A percentile compares a stretch with the other conserved stretches of the same genome.
phyloP scores from a whole-genome alignment of 2,888 invertebrate species.

The Patella pellucida region DNA sequence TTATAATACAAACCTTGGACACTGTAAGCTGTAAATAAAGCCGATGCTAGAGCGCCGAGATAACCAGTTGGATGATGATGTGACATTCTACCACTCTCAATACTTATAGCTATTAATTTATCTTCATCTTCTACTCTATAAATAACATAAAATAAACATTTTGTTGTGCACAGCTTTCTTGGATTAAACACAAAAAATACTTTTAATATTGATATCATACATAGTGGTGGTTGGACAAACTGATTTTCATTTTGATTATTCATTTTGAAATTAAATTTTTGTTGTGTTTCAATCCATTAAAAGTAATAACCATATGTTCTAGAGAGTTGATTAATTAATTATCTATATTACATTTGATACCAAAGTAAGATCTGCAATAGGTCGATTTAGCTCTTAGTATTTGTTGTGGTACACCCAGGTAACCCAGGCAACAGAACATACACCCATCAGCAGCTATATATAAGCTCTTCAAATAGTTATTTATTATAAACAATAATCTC shows the following conservation, averaged over 20 bases:
- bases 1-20: slow-evolving; percentile 52
- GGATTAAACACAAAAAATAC: not conserved
- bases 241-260: not conserved
- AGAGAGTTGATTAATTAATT: too few species aligned
- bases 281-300: too few species aligned
- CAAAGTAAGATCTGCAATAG: too few species aligned
- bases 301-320: too few species aligned
- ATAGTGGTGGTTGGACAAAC: not conserved
- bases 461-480: too few species aligned
- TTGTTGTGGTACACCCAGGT: too few species aligned
- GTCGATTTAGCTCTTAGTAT: too few species aligned
- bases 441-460: too few species aligned
- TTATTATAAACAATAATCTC: too few species aligned
- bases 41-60: slow-evolving; percentile 64
- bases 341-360: too few species aligned
- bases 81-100: slow-evolving; percentile 69
- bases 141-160: not conserved
- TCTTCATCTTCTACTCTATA: slow-evolving; percentile 50
- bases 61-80: slow-evolving; percentile 69
- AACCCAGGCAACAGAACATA: too few species aligned
- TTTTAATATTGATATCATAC: not conserved
- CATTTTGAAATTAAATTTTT: too few species aligned
- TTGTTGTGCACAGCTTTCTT: not conserved
- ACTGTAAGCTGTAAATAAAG: slow-evolving; percentile 65
- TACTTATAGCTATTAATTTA: slow-evolving; percentile 62